Evolutionary conservation across 2,888 invertebrate species (phyloP), one percentile per base, ranked within the genome.

Genomic region (Vanessa cardui): DNA sequence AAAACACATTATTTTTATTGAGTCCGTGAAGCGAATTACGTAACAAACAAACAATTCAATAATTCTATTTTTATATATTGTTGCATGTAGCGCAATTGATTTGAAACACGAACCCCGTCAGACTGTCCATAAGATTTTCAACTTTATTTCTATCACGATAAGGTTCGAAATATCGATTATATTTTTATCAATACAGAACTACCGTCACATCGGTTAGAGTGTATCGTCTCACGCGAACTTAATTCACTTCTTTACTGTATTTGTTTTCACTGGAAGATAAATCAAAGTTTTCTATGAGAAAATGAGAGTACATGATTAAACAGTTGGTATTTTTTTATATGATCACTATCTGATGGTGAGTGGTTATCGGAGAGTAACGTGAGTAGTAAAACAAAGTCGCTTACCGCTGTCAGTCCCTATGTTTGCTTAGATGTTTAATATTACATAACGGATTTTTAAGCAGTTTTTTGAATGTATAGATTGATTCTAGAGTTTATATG

Each of bases 71-170:
- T 58, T 61, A 66, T 45, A 67, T 26, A 26, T 26, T 58, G 18
- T 70, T 56, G 73, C 69, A 62, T 70, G 70, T 61, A 65, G 54
- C 50, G 49, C 63, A 71, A 70, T 68, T 65, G 68, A 66, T 69
- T 63, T 64, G 26, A 47, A 68, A 60, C 68, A 67, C 62, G 70
- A 71, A 71, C 50, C 50, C 67, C 54, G 47, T 52, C 46, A 46
- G 21, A 56, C 21, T 5, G n/a, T 21, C 18, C 20, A 15, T 3
- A 6, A 15, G 6, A 58, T 58, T 62, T 18, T 6, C 61, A 46
- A 46, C 62, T 18, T 46, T 72, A 64, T 50, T 15, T 0, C 0
- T 9, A 56, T 21, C 15, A 3, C 0, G 0, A 52, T 65, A 72
- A 44, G 44, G 66, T 69, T 67, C 18, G 56, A 58, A 65, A 63